Evolutionary conservation across 2,888 invertebrate genomes (phyloP).

Genomic region (Villa cingulata): DNA sequence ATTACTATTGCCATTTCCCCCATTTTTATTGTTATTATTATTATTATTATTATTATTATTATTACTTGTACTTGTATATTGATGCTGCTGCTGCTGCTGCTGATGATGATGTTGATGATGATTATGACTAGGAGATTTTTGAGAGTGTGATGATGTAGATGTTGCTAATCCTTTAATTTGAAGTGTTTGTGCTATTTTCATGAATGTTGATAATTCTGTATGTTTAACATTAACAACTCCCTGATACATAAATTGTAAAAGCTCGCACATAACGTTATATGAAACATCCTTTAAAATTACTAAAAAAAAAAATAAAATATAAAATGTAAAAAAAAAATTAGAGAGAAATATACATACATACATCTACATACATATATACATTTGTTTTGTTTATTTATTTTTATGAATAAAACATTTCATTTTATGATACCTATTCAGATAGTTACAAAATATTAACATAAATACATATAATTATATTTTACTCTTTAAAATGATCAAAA

Average conservation of each 20-base stretch:
- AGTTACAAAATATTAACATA: too few species aligned
- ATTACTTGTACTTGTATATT: not conserved
- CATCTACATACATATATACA: too few species aligned
- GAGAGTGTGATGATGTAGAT: slow-evolving; percentile 23
- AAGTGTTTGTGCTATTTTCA: slow-evolving; percentile 37
- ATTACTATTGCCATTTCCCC: not conserved
- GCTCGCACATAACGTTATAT: slow-evolving; percentile 41
- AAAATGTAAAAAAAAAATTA: too few species aligned
- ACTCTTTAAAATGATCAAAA: too few species aligned
- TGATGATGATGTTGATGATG: not conserved
- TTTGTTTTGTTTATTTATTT: too few species aligned
- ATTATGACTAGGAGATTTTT: slow-evolving; percentile 23
- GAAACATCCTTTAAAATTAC: slow-evolving; percentile 45
- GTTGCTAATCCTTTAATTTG: slow-evolving; percentile 38
- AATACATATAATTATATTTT: too few species aligned
- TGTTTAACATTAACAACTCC: slow-evolving; percentile 43
- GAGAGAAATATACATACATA: too few species aligned
- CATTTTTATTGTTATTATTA: slow-evolving; percentile 2
- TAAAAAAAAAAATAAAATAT: slow-evolving; percentile 13
- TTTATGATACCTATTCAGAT: too few species aligned
- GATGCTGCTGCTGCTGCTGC: not conserved
- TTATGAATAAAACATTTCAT: too few species aligned
- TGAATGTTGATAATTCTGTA: slow-evolving; percentile 35
- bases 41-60: not conserved
- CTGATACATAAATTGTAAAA: slow-evolving; percentile 47